Conservation (phyloP, 2,113 vertebrate genomes). For the Vicugna pacos region DNA sequence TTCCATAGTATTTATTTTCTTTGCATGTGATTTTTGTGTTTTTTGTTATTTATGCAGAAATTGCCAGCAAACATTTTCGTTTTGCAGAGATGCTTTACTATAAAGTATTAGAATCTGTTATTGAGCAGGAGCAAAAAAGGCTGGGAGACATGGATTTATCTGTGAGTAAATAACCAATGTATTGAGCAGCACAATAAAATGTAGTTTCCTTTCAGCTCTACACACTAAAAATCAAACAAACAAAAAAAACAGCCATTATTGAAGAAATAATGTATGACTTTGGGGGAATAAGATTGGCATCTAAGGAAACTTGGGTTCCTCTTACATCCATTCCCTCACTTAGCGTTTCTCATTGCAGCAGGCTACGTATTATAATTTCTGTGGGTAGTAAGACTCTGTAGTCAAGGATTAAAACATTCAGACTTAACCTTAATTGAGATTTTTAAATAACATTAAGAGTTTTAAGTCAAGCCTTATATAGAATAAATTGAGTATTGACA, state of each 20-base stretch:
- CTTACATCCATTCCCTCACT: neutral
- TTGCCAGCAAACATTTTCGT: slow-evolving; percentile 92
- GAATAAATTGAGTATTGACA: slow-evolving; percentile 5
- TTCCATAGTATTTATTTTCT: slow-evolving; percentile 37
- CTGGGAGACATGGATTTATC: slow-evolving; percentile 94
- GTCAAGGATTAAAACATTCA: neutral
- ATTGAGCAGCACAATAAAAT: neutral
- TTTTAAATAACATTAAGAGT: neutral
- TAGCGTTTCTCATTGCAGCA: neutral
- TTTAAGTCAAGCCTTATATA: neutral
- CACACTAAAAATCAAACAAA: neutral
- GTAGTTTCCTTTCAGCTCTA: neutral
- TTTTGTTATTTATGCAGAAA: slow-evolving; percentile 87
- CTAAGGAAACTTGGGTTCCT: neutral
- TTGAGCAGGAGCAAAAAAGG: slow-evolving; percentile 94
- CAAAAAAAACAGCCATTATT: neutral
- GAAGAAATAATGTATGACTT: neutral
- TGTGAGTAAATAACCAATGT: slow-evolving; percentile 87
- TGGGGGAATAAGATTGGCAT: neutral
- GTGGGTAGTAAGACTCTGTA: neutral
- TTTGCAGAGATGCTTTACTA: slow-evolving; percentile 95
- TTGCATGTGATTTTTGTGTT: slow-evolving; percentile 16
- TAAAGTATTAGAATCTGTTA: slow-evolving; percentile 93
- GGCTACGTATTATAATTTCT: neutral
- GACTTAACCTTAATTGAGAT: neutral